Percentiles rank a stretch among this genome's conserved stretches.
Evolutionary conservation across 1,140 invertebrate species (phyloP).

Genomic region (Drosophila malerkotliana): DNA sequence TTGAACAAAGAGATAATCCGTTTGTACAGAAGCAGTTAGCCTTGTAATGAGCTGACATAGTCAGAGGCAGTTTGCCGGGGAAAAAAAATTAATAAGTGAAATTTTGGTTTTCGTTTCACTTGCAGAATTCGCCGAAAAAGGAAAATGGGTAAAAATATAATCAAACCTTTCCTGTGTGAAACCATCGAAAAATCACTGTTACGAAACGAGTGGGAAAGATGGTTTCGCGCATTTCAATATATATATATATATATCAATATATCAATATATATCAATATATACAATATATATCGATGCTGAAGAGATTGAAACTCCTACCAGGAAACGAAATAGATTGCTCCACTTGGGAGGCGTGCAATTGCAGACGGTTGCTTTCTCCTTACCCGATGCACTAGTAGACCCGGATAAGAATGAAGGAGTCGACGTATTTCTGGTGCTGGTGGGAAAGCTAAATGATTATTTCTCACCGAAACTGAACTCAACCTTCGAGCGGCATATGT

Average conservation of each 20-base stretch:
- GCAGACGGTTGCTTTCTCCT: constrained; percentile 23
- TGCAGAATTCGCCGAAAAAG: constrained; percentile 1
- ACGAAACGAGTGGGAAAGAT: constrained; percentile 9
- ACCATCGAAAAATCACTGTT: constrained; percentile 12
- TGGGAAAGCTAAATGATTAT: constrained; percentile 26
- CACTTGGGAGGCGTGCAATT: constrained; percentile 27
- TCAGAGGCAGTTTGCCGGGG: not conserved
- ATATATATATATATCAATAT: too few relatives aligned
- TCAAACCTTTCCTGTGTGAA: constrained; percentile 20
- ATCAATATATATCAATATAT: too few relatives aligned
- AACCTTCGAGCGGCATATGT: constrained; percentile 32
- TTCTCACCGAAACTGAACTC: constrained; percentile 29
- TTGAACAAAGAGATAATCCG: constrained; percentile 5
- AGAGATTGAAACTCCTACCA: constrained; percentile 8
- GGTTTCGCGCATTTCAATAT: constrained; percentile 15
- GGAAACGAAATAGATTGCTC: constrained; percentile 22
- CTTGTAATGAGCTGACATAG: not conserved
- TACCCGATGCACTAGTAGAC: constrained; percentile 16
- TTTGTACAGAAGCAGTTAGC: constrained; percentile 13
- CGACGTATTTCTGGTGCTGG: constrained; percentile 23
- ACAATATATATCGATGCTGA: constrained; percentile 23
- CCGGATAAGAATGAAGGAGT: not conserved
- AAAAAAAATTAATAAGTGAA: constrained; percentile 2
- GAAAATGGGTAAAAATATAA: constrained; percentile 14
- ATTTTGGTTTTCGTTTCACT: constrained; percentile 18